Evolutionary conservation across 2,113 vertebrate species (phyloP).

Genomic region (Neolamprologus toae): DNA sequence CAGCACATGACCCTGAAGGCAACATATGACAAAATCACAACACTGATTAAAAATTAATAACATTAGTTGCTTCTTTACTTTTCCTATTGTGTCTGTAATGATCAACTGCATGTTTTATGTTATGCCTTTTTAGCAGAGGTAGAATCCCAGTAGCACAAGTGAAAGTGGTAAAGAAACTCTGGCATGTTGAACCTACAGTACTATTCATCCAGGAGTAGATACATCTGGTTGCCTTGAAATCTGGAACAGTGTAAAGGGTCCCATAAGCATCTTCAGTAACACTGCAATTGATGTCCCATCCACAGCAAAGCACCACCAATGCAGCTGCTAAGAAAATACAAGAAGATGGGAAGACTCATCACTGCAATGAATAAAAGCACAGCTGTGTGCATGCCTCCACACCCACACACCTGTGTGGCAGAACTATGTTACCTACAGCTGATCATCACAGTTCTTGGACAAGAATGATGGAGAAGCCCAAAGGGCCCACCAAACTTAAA

Average conservation of each 20-base stretch:
- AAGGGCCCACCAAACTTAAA: neutral
- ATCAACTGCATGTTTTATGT: neutral
- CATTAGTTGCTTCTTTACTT: accelerated
- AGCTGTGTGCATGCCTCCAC: neutral
- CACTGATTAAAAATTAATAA: neutral
- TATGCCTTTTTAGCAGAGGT: neutral
- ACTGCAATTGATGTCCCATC: accelerated
- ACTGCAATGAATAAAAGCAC: neutral
- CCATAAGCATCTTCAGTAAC: accelerated
- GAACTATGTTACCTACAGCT: neutral
- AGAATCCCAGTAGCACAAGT: neutral
- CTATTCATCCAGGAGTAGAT: accelerated
- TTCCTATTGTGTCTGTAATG: neutral
- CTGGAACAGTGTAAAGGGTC: neutral
- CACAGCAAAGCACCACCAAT: neutral
- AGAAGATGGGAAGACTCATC: neutral
- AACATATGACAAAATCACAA: neutral
- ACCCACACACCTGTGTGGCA: neutral
- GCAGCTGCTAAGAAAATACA: neutral
- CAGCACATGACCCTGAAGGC: neutral
- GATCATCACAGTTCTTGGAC: neutral
- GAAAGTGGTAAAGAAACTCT: neutral
- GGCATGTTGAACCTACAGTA: neutral
- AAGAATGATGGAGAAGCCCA: neutral
- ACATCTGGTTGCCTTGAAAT: accelerated